Conservation (phyloP, 2,113 vertebrate genomes). For the Colinus virginianus region DNA sequence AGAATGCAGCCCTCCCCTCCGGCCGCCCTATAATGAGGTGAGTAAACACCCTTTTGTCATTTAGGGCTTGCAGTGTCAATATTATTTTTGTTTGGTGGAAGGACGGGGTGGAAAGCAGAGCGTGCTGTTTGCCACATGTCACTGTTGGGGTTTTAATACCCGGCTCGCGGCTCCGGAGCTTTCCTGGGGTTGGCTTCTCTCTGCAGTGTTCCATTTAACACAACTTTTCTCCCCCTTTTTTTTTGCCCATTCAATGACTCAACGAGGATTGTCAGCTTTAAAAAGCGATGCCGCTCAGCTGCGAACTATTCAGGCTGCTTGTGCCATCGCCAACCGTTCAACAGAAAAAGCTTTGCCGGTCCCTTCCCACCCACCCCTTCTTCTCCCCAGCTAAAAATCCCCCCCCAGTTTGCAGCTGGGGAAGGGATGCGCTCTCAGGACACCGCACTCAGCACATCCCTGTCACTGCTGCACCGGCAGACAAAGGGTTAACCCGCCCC, state of each 20-base stretch:
- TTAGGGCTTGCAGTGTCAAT: background rate
- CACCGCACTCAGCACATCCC: background rate
- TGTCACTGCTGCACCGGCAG: background rate
- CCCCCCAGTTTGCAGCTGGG: background rate
- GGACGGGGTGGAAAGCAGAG: background rate
- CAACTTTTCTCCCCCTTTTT: background rate
- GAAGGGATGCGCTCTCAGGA: background rate
- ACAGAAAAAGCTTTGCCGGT: background rate
- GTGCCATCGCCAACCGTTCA: slow-evolving; percentile 5
- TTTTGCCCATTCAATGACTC: slow-evolving; percentile 25
- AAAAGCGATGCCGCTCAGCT: background rate
- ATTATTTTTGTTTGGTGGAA: background rate
- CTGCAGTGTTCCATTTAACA: background rate
- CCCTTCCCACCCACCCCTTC: background rate
- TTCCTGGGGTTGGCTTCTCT: background rate
- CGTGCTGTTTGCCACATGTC: slow-evolving; percentile 19
- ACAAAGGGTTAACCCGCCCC: slow-evolving; percentile 17
- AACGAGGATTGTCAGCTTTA: background rate
- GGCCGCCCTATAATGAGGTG: slow-evolving; percentile 78
- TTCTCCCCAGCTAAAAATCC: background rate
- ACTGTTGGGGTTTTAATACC: background rate
- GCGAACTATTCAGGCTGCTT: background rate
- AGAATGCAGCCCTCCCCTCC: slow-evolving; percentile 74
- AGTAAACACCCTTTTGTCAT: slow-evolving; percentile 48
- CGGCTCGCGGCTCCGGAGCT: background rate